Evolutionary conservation across 1,140 invertebrate species (phyloP), one percentile per base, ranked within the genome.

Genomic region (Drosophila repleta): DNA sequence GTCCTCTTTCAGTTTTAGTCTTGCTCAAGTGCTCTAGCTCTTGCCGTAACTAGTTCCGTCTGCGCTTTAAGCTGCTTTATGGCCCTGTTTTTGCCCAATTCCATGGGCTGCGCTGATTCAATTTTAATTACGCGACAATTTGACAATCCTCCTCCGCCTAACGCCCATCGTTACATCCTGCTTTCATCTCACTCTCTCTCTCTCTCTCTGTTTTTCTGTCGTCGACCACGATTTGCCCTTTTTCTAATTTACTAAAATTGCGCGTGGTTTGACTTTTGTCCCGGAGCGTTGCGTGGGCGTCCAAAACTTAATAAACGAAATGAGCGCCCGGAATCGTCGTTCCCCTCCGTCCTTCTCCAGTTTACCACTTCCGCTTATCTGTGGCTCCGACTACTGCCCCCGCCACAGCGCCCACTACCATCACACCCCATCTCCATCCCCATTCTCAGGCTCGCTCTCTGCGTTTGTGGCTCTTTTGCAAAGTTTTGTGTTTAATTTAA

Each of bases 401-500:
- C 10, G 11, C 29, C 10, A 0, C 10, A 3, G 10, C 10, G 32
- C 32, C 10, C 3, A 10, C 11, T 2, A 2, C 2, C 21, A 24
- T 24, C 21, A 24, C 21, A 24, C 10, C 10, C 10, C 32, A 29
- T 13, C 32, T 29, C 29, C 29, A 8, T n/a, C 29, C 29, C 29
- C 29, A 29, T 4, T 29, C 0, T 6, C 29, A n/a, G 21, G 2
- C 8, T 21, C 39, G 3, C n/a, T 45, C 35, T 43, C 43, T 6
- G 13, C 43, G 24, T 60, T 60, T 20, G 57, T 46, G 41, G 57
- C 53, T 46, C 53, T 39, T 58, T 58, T 46, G 11, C 26, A 70
- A 87, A 81, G 69, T 78, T 87, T 67, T 61, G 37, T 51, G 55
- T 67, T 85, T 87, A 81, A 85, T 87, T 85, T 63, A 78, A 85